Conservation (phyloP, 1,140 invertebrate species). For the Mycetomoellerius zeteki region DNA sequence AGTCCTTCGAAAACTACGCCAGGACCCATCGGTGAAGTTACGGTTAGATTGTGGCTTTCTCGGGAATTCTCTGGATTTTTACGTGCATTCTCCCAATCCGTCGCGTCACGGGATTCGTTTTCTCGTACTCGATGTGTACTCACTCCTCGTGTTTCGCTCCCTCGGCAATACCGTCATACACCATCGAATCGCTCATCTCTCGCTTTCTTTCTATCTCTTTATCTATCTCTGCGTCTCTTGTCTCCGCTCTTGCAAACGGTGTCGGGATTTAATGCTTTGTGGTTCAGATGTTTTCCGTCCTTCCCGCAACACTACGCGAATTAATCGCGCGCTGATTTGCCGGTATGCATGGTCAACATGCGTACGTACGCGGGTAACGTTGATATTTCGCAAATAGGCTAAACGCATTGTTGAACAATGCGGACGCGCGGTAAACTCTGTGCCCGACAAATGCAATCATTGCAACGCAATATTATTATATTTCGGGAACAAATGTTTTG, state of each 20-base stretch:
- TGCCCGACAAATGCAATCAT: conserved; percentile 52
- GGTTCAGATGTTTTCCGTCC: conserved; percentile 49
- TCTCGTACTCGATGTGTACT: conserved; percentile 23
- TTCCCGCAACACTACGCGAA: conserved; percentile 29
- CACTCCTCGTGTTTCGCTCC: conserved; percentile 19
- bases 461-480: conserved; percentile 61
- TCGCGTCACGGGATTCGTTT: conserved; percentile 53
- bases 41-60: conserved; percentile 58
- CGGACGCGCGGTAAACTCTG: conserved; percentile 39
- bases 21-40: conserved; percentile 59
- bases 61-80: conserved; percentile 68
- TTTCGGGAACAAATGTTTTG: conserved; percentile 50
- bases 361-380: conserved; percentile 13
- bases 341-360: conserved; percentile 61
- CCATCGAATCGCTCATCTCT: conserved; percentile 8
- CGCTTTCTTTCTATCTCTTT: conserved; percentile 30
- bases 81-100: conserved; percentile 42
- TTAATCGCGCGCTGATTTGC: conserved; percentile 55
- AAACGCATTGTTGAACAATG: conserved; percentile 63
- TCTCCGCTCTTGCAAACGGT: conserved; percentile 25
- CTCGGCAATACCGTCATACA: conserved; percentile 33
- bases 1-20: conserved; percentile 52
- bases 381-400: conserved; percentile 64
- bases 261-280: conserved; percentile 43
- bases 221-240: conserved; percentile 1